Percentiles rank a stretch among this genome's conserved stretches.
Evolutionary conservation across 2,113 vertebrate species (phyloP).

Genomic region (Grantiella picta): DNA sequence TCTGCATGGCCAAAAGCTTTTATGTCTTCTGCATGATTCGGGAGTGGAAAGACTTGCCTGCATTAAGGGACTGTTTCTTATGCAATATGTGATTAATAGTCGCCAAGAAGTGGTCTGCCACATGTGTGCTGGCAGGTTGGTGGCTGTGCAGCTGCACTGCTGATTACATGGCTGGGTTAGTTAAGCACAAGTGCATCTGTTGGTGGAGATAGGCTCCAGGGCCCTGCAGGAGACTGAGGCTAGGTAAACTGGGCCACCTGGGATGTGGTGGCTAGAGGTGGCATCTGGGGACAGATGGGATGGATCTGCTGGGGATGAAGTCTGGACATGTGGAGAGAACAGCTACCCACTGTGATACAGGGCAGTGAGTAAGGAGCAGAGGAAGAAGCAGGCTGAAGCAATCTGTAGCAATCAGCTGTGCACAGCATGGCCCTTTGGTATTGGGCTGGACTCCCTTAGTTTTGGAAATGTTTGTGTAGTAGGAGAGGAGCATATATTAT

Average conservation of each 20-base stretch:
- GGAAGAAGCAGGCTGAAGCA: background rate
- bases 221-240: background rate
- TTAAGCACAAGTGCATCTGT: background rate
- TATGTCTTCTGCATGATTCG: background rate
- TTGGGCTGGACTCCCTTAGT: background rate
- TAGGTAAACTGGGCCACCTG: background rate
- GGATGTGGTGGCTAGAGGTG: background rate
- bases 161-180: background rate
- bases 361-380: background rate
- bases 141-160: background rate
- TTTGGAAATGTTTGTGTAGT: background rate
- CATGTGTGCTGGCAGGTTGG: background rate
- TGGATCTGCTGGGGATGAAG: background rate
- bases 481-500: background rate
- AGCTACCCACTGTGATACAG: accelerated
- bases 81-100: background rate
- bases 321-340: background rate
- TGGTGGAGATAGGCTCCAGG: background rate
- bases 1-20: constrained; percentile 30
- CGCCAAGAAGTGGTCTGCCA: constrained; percentile 16
- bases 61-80: background rate
- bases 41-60: background rate
- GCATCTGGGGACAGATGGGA: background rate
- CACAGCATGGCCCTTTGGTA: background rate
- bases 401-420: background rate